Conservation (phyloP, 2,797 vertebrate genomes). For the Heterohyrax brucei region DNA sequence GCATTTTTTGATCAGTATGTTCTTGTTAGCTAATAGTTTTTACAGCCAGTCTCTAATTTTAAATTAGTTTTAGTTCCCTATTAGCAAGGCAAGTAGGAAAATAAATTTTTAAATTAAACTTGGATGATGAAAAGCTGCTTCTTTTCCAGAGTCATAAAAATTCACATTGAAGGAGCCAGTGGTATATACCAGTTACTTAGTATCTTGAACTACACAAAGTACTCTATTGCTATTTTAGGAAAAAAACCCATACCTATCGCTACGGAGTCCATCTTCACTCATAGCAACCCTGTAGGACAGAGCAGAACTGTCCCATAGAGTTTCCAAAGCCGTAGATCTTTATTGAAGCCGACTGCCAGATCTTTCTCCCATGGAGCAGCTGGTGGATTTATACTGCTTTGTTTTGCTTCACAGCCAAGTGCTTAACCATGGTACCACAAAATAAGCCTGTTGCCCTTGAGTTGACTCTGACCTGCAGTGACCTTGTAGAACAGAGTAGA, state of each 20-base stretch:
- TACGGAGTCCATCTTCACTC: not conserved
- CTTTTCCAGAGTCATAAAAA: not conserved
- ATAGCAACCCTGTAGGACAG: not conserved
- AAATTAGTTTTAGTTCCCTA: conserved; percentile 59
- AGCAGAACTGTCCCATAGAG: not conserved
- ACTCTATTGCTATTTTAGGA: not conserved
- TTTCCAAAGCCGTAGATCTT: not conserved
- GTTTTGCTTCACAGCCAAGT: not conserved
- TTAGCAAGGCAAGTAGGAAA: conserved; percentile 23
- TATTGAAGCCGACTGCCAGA: not conserved
- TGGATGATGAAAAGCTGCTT: conserved; percentile 46
- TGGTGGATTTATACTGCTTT: no score
- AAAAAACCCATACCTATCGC: not conserved
- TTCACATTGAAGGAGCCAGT: not conserved
- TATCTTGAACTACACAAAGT: conserved; percentile 18
- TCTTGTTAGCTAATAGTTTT: conserved; percentile 2
- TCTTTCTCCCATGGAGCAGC: not conserved
- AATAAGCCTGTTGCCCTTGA: no score
- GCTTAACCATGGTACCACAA: not conserved
- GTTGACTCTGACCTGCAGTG: no score
- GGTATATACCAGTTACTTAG: conserved; percentile 36
- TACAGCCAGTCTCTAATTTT: conserved; percentile 54
- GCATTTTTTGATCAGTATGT: not conserved
- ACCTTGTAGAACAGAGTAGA: no score
- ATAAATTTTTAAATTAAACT: conserved; percentile 24